These are phyloP conservation scores for Procambarus clarkii DNA, from an alignment of 1,140 invertebrate genomes.

Conservation along the genomic window DNA sequence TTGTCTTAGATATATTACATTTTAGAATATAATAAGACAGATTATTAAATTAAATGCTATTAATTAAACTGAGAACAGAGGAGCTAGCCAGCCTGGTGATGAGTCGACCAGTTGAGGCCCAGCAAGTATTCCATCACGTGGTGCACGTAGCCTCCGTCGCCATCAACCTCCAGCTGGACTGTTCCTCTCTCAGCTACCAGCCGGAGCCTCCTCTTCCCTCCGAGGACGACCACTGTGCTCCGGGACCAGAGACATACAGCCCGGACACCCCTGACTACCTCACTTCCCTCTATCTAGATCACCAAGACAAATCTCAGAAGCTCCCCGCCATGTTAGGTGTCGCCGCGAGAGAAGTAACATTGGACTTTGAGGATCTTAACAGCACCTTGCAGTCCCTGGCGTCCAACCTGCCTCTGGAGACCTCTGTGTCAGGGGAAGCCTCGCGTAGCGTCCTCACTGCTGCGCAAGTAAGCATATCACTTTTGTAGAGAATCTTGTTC, in stretches of 20 bases:
- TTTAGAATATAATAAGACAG: background rate
- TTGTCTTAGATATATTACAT: background rate
- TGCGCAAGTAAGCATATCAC: conserved; percentile 16
- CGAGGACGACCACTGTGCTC: conserved; percentile 37
- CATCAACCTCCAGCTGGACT: conserved; percentile 2
- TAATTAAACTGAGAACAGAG: background rate
- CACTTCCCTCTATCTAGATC: conserved; percentile 18
- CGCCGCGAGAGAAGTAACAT: background rate
- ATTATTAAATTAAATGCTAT: background rate
- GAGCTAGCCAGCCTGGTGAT: conserved; percentile 32
- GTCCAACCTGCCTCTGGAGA: conserved; percentile 26
- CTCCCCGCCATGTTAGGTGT: background rate
- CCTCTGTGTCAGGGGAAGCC: conserved; percentile 9
- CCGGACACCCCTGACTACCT: background rate
- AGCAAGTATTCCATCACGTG: conserved; percentile 43
- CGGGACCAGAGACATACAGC: background rate
- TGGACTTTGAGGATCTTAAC: conserved; percentile 37
- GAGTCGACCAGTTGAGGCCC: conserved; percentile 28
- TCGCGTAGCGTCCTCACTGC: conserved; percentile 5
- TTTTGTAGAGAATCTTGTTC: too few relatives aligned
- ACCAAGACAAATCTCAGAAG: background rate
- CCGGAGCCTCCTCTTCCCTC: background rate
- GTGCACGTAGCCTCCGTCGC: conserved; percentile 36
- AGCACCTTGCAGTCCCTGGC: conserved; percentile 32
- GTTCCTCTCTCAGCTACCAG: background rate